Percentiles rank a stretch among this genome's conserved stretches.
Evolutionary conservation across 2,797 vertebrate species (phyloP).

Genomic region (Arctocebus calabarensis): DNA sequence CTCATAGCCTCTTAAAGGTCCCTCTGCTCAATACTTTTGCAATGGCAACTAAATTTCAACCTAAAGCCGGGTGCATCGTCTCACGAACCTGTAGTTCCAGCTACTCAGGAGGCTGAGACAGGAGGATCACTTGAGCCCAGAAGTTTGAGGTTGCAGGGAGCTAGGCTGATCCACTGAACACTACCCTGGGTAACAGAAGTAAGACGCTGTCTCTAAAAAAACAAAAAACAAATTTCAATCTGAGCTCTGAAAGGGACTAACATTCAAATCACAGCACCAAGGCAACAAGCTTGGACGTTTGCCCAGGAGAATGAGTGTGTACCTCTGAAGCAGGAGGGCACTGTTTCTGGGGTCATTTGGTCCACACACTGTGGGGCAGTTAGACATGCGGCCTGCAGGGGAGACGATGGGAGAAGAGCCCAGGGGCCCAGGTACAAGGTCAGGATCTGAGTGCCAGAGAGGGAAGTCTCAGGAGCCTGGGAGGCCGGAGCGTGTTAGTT

Average conservation of each 20-base stretch:
- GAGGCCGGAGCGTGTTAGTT: no score
- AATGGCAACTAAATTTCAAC: not conserved
- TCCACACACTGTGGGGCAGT: not conserved
- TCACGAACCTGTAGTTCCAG: not conserved
- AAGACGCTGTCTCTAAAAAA: not conserved
- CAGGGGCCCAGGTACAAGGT: accelerated
- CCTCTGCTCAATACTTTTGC: not conserved
- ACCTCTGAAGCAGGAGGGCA: accelerated
- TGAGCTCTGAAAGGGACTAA: not conserved
- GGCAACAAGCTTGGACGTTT: not conserved
- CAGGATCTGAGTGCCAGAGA: not conserved
- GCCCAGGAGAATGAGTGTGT: not conserved
- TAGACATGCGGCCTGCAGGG: not conserved
- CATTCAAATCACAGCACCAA: not conserved
- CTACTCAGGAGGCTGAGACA: not conserved
- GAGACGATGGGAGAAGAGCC: not conserved
- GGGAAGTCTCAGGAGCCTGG: accelerated
- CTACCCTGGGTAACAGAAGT: not conserved
- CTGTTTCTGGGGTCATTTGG: not conserved
- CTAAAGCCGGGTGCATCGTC: not conserved
- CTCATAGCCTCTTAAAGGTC: not conserved
- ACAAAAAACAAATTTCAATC: not conserved
- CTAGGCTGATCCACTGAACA: not conserved
- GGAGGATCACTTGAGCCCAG: not conserved
- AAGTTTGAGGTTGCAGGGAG: not conserved